Conservation (phyloP, 2,113 vertebrate species). For the Henicopernis longicauda region DNA sequence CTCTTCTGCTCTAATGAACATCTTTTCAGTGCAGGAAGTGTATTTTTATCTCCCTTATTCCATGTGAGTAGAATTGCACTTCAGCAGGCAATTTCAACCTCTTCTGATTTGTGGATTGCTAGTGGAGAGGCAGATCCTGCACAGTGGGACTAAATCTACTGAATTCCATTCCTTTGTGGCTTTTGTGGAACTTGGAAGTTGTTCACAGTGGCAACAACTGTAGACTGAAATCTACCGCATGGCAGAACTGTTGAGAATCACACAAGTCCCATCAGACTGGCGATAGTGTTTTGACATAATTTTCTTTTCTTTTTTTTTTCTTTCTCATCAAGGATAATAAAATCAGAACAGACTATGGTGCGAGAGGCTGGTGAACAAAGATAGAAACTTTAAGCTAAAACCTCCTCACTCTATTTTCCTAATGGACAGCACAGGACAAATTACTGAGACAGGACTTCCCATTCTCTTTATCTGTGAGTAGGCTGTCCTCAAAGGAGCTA, state of each 20-base stretch:
- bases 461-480: neutral
- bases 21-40: neutral
- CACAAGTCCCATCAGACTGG: neutral
- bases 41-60: conserved; percentile 2
- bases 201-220: neutral
- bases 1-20: neutral
- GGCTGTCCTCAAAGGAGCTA: neutral
- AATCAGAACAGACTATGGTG: neutral
- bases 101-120: neutral
- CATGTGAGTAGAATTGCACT: neutral
- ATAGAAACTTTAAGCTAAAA: neutral
- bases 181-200: neutral
- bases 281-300: neutral
- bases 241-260: neutral
- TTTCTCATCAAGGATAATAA: neutral
- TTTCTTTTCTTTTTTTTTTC: neutral
- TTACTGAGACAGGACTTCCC: neutral
- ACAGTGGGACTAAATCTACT: neutral
- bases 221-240: neutral
- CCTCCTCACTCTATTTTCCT: neutral
- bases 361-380: neutral
- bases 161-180: neutral
- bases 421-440: neutral
- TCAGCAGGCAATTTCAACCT: conserved; percentile 9
- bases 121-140: neutral